Conservation (phyloP, 2,888 invertebrate genomes). For the Loripinus fragilis region DNA sequence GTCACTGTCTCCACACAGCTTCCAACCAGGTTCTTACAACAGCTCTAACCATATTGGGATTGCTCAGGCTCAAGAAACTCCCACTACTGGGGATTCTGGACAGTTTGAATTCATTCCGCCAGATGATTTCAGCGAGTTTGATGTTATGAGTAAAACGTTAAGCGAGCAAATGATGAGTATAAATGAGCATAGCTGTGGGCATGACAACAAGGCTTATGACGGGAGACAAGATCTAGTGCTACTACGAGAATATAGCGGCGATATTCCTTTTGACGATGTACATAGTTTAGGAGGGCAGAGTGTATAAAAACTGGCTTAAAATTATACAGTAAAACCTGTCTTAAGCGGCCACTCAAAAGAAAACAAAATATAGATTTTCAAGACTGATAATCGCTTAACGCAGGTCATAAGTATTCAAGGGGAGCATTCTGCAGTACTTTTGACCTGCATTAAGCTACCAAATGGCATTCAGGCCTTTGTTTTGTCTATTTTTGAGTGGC, state of each 20-base stretch:
- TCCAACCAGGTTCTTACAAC: slow-evolving; percentile 4
- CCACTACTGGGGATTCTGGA: slow-evolving; percentile 34
- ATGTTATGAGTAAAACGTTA: slow-evolving; percentile 35
- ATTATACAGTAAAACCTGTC: no score
- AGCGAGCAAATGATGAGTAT: slow-evolving; percentile 52
- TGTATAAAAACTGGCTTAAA: no score
- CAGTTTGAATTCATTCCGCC: slow-evolving; percentile 49
- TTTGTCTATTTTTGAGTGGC: no score
- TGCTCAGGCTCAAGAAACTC: neutral
- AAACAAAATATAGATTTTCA: no score
- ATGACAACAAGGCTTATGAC: slow-evolving; percentile 2
- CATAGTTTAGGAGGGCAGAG: slow-evolving; percentile 17
- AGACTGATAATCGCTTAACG: no score
- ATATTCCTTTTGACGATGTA: slow-evolving; percentile 10
- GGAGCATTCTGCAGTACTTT: no score
- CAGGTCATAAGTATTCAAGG: no score
- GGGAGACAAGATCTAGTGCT: neutral
- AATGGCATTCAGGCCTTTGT: no score
- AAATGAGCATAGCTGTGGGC: slow-evolving; percentile 31
- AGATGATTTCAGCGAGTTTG: slow-evolving; percentile 45
- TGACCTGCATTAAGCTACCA: no score
- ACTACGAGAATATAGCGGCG: slow-evolving; percentile 10
- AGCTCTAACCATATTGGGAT: neutral
- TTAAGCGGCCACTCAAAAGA: no score
- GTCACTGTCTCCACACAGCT: neutral